Percentiles rank a stretch among this genome's conserved stretches.
Evolutionary conservation across 2,888 invertebrate species (phyloP).

Genomic region (Bedellia somnulentella): DNA sequence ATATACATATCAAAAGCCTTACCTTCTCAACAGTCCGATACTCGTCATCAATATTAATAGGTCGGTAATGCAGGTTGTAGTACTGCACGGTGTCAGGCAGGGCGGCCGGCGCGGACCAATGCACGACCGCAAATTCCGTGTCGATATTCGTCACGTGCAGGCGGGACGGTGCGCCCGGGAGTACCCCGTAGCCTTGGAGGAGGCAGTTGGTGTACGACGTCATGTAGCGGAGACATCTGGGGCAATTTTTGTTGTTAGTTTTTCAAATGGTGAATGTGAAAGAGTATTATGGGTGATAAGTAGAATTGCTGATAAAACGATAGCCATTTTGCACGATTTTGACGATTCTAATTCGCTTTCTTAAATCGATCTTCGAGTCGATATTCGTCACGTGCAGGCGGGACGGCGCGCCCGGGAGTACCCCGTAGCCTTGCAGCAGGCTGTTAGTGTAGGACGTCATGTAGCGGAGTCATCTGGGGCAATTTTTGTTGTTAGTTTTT

Average conservation of each 20-base stretch:
- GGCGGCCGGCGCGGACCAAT: slow-evolving; percentile 74
- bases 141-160: slow-evolving; percentile 74
- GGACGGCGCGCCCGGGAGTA: slow-evolving; percentile 74
- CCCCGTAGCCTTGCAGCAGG: slow-evolving; percentile 81
- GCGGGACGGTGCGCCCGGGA: slow-evolving; percentile 72
- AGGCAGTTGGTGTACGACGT: slow-evolving; percentile 79
- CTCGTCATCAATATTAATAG: slow-evolving; percentile 48
- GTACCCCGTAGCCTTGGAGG: slow-evolving; percentile 81
- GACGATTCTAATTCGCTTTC: too few relatives aligned
- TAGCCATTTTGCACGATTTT: too few relatives aligned
- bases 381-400: slow-evolving; percentile 72
- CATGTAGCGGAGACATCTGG: slow-evolving; percentile 76
- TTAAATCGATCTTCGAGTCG: slow-evolving; percentile 74
- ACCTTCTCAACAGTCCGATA: slow-evolving; percentile 59
- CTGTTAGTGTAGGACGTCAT: slow-evolving; percentile 83
- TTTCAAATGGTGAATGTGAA: too few relatives aligned
- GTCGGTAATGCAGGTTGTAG: slow-evolving; percentile 65
- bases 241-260: background rate
- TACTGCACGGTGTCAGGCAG: slow-evolving; percentile 71
- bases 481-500: background rate
- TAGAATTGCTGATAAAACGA: too few relatives aligned
- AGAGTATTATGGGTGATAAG: too few relatives aligned
- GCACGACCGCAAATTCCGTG: slow-evolving; percentile 74
- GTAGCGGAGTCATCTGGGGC: slow-evolving; percentile 68
- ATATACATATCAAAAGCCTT: slow-evolving; percentile 8